Evolutionary conservation across 2,113 vertebrate species (phyloP).

Genomic region (Bos indicus): DNA sequence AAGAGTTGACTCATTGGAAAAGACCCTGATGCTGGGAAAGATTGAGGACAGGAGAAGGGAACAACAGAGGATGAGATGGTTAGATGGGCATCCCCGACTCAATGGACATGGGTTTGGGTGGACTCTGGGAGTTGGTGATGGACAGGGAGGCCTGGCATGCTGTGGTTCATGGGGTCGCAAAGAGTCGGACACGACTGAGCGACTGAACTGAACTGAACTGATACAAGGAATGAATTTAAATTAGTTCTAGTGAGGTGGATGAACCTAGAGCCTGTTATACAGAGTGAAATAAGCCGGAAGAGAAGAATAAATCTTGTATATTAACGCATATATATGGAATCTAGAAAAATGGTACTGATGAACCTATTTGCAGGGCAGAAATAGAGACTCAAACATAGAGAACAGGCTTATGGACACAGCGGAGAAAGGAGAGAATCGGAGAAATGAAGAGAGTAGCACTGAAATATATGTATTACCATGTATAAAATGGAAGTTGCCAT

Average conservation of each 20-base stretch:
- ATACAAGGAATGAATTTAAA: not conserved
- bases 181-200: accelerated
- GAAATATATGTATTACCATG: not conserved
- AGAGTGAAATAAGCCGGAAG: not conserved
- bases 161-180: accelerated
- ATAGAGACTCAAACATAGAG: not conserved
- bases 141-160: not conserved
- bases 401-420: not conserved
- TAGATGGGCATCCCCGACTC: not conserved
- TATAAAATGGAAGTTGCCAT: not conserved
- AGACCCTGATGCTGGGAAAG: not conserved
- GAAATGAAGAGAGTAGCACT: not conserved
- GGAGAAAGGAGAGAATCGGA: not conserved
- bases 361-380: not conserved
- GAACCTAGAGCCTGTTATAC: not conserved
- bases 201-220: not conserved
- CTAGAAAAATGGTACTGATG: not conserved
- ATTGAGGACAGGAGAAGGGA: not conserved
- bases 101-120: not conserved
- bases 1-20: not conserved
- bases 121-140: not conserved
- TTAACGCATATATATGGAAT: not conserved
- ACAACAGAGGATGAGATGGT: not conserved
- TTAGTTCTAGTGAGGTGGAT: not conserved
- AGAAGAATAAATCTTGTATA: not conserved